Conservation (phyloP, 2,888 invertebrate species). For the Melikaiella ostensackeni region DNA sequence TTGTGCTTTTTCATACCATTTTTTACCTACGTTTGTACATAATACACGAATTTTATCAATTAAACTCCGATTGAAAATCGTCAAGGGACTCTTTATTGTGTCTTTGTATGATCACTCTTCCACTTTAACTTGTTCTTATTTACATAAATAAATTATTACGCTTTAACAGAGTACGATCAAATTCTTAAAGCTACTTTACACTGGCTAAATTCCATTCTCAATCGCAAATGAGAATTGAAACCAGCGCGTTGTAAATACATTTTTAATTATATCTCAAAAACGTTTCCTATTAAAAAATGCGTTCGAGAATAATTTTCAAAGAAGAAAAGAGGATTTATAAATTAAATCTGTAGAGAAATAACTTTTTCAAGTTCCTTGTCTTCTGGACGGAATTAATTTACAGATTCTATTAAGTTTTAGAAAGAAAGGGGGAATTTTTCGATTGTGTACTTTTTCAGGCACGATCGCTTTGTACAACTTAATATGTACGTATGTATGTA, state of each 20-base stretch:
- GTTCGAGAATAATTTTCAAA: constrained; percentile 6
- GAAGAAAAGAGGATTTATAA: constrained; percentile 5
- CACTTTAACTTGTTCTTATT: constrained; percentile 26
- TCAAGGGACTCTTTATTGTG: constrained; percentile 23
- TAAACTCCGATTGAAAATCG: not conserved
- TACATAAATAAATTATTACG: constrained; percentile 11
- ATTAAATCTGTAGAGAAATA: constrained; percentile 13
- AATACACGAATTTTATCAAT: not conserved
- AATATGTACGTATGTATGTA: not conserved
- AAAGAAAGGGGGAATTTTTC: not conserved
- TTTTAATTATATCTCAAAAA: constrained; percentile 7
- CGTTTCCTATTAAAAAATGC: constrained; percentile 29
- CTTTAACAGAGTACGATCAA: constrained; percentile 14
- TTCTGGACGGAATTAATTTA: constrained; percentile 16
- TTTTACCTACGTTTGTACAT: not conserved
- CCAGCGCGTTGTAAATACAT: constrained; percentile 15
- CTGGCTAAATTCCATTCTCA: constrained; percentile 33
- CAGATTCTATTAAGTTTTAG: not conserved
- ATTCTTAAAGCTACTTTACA: constrained; percentile 30
- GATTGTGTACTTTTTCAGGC: not conserved
- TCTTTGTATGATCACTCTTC: not conserved
- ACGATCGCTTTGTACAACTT: not conserved
- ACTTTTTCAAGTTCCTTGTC: not conserved
- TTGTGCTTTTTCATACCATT: constrained; percentile 1
- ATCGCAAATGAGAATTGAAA: constrained; percentile 18